Evolutionary conservation across 2,113 vertebrate genomes (phyloP).

Genomic region (Aramus guarauna): DNA sequence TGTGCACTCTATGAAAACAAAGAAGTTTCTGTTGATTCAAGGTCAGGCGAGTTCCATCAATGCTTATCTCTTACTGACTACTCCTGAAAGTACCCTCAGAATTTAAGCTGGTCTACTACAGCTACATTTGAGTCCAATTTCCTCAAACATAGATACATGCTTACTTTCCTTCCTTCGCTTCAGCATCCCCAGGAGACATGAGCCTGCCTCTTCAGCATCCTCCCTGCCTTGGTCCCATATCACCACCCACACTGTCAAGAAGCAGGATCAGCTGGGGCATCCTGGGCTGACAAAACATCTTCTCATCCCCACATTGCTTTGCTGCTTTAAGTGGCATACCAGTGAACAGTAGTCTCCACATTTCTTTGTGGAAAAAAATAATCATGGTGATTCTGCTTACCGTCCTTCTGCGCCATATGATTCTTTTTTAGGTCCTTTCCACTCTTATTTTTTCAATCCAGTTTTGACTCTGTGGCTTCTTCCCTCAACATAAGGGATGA

Average conservation of each 20-base stretch:
- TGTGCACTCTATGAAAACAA: not conserved
- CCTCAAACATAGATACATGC: not conserved
- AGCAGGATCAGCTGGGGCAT: not conserved
- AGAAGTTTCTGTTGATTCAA: slow-evolving; percentile 4
- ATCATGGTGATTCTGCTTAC: not conserved
- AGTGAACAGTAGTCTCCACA: not conserved
- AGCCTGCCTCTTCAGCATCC: not conserved
- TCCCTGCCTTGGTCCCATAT: not conserved
- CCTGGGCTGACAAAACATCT: not conserved
- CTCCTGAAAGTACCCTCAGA: not conserved
- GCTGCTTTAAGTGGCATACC: not conserved
- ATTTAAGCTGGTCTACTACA: not conserved
- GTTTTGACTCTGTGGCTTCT: not conserved
- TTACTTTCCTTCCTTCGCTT: not conserved
- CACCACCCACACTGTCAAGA: not conserved
- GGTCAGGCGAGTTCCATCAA: not conserved
- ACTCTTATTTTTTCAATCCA: not conserved
- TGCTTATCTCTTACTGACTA: not conserved
- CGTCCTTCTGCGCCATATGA: not conserved
- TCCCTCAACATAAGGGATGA: not conserved
- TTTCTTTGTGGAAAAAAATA: not conserved
- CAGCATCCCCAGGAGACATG: not conserved
- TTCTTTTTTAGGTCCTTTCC: not conserved
- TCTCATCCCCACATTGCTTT: not conserved
- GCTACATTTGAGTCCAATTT: not conserved